These are phyloP conservation scores for Agrotis segetum DNA, from an alignment of 2,888 invertebrate genomes.

Conservation along the genomic window DNA sequence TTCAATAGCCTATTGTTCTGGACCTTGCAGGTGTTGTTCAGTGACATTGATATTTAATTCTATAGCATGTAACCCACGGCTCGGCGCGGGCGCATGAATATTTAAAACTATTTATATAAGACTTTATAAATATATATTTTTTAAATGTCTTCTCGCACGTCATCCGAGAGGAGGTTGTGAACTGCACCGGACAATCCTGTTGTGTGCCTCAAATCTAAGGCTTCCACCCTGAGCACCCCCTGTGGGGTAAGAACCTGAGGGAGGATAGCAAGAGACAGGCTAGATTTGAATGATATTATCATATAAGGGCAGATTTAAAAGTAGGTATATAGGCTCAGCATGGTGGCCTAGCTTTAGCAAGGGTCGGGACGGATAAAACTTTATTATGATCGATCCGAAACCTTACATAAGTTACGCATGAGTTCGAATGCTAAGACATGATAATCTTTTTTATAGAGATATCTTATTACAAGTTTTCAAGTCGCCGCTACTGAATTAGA, in stretches of 20 bases:
- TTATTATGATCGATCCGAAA: background rate
- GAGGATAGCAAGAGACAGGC: no score
- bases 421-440: constrained; percentile 7
- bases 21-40: constrained; percentile 27
- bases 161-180: no score
- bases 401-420: constrained; percentile 3
- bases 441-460: background rate
- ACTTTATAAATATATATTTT: background rate
- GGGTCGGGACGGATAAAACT: no score
- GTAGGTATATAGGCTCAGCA: no score
- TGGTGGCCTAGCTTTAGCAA: no score
- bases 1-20: constrained; percentile 60
- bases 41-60: constrained; percentile 52
- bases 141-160: no score
- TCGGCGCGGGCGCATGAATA: constrained; percentile 29
- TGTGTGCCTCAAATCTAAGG: no score
- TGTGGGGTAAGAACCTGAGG: no score
- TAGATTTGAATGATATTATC: no score
- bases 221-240: no score
- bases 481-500: background rate
- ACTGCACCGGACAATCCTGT: no score
- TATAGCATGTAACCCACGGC: constrained; percentile 33
- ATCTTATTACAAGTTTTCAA: background rate
- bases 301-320: no score
- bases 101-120: constrained; percentile 25